A percentile compares a stretch with the other conserved stretches of the same genome.
These are phyloP conservation scores for Vombatus ursinus DNA, from an alignment of 2,113 vertebrate species.

Conservation along the genomic window DNA sequence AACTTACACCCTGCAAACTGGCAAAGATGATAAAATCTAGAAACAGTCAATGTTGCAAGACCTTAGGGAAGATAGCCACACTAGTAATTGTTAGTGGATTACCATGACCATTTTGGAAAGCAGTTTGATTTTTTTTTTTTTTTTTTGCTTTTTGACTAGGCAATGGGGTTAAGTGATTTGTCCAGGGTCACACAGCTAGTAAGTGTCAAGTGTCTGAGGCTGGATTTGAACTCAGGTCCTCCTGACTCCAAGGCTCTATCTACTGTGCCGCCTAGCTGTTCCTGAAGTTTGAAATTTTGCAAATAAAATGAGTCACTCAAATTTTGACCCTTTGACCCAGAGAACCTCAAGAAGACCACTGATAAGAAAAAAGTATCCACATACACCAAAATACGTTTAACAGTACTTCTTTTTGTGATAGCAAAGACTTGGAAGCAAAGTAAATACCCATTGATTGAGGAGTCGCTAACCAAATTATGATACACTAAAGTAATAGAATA, in stretches of 20 bases:
- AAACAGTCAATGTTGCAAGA: not conserved
- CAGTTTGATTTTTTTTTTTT: not conserved
- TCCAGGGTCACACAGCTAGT: too few species aligned
- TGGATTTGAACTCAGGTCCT: too few species aligned
- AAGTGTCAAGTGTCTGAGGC: too few species aligned
- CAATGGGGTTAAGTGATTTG: too few species aligned
- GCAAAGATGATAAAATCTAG: not conserved
- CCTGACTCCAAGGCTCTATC: too few species aligned
- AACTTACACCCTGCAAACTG: too few species aligned
- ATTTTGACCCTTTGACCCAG: not conserved
- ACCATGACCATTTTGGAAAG: not conserved
- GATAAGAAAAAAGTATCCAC: not conserved
- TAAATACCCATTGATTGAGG: not conserved
- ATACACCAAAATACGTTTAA: not conserved
- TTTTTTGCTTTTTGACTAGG: too few species aligned
- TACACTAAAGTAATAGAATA: not conserved
- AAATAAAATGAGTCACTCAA: not conserved
- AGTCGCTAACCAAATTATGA: not conserved
- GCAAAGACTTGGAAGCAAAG: not conserved
- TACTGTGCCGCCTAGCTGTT: too few species aligned
- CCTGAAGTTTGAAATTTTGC: not conserved
- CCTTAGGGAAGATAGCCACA: not conserved
- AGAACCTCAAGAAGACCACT: not conserved
- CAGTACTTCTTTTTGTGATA: not conserved
- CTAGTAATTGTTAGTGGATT: not conserved